Evolutionary conservation across 2,888 invertebrate genomes (phyloP).

Genomic region (Microchrysa polita): DNA sequence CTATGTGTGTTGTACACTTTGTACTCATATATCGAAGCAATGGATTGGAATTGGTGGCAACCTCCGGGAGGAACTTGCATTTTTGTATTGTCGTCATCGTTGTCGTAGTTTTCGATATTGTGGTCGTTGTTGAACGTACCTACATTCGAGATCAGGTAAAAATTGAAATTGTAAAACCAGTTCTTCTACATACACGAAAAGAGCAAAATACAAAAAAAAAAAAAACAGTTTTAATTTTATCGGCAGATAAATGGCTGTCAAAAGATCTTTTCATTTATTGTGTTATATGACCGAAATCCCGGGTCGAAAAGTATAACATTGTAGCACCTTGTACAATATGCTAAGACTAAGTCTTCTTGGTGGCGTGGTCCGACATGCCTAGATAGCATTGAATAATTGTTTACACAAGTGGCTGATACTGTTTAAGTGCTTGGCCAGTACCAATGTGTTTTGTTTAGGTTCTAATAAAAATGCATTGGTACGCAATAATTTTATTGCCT

Average conservation of each 20-base stretch:
- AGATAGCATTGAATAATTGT: too few relatives aligned
- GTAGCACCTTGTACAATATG: too few relatives aligned
- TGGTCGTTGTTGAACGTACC: too few relatives aligned
- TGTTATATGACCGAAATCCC: too few relatives aligned
- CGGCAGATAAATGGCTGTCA: constrained; percentile 41
- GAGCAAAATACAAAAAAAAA: background rate
- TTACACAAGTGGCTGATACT: too few relatives aligned
- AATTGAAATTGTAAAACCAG: constrained; percentile 49
- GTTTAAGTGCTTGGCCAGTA: too few relatives aligned
- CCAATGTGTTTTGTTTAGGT: too few relatives aligned
- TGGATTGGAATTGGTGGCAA: constrained; percentile 35
- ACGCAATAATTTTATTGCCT: too few relatives aligned
- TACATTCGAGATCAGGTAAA: constrained; percentile 48
- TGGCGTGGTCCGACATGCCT: too few relatives aligned
- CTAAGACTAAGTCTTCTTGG: too few relatives aligned
- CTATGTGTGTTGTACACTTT: constrained; percentile 1
- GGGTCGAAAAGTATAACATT: too few relatives aligned
- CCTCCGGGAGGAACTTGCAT: constrained; percentile 29
- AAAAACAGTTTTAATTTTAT: constrained; percentile 35
- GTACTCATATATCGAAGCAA: constrained; percentile 12
- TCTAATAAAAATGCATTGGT: too few relatives aligned
- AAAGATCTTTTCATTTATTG: constrained; percentile 12
- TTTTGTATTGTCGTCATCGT: constrained; percentile 37
- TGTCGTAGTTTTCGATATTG: constrained; percentile 15
- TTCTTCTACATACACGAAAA: constrained; percentile 29